A percentile compares a stretch with the other conserved stretches of the same genome.
Conservation (phyloP, 1,140 invertebrate genomes). For the Gonatopus flavifemur region DNA sequence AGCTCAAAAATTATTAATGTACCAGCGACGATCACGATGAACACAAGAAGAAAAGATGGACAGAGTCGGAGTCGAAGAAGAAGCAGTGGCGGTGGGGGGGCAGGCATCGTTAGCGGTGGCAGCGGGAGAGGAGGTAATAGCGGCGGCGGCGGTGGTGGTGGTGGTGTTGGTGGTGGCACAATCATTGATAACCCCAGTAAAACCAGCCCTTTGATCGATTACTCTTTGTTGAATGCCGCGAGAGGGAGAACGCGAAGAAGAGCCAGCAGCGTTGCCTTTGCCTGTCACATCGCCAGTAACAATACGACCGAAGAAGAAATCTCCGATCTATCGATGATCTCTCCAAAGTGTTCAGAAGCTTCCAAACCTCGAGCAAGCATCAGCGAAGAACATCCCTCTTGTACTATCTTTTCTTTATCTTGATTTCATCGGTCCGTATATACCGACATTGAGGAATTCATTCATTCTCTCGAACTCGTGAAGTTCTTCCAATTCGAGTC, state of each 20-base stretch:
- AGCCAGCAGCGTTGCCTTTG: constrained; percentile 27
- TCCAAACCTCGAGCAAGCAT: no score
- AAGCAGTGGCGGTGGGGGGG: constrained; percentile 8
- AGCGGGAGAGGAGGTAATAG: background rate
- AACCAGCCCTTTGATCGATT: background rate
- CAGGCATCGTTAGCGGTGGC: background rate
- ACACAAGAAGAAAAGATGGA: constrained; percentile 7
- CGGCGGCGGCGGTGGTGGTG: background rate
- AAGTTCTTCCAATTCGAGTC: no score
- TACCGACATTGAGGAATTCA: no score
- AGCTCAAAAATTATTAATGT: constrained; percentile 15
- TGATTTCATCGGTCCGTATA: no score
- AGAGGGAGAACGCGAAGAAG: constrained; percentile 7
- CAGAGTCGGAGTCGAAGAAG: constrained; percentile 8
- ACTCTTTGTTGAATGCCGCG: background rate
- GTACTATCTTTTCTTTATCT: no score
- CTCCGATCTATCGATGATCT: no score
- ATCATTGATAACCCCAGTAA: no score
- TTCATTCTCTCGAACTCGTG: no score
- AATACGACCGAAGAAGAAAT: no score
- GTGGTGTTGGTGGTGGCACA: no score
- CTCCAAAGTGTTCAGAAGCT: no score
- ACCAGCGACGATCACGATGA: constrained; percentile 9
- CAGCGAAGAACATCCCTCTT: no score
- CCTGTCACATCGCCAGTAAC: constrained; percentile 16